A percentile compares a stretch with the other conserved stretches of the same genome.
Evolutionary conservation across 2,888 invertebrate genomes (phyloP).

Genomic region (Patella pellucida): DNA sequence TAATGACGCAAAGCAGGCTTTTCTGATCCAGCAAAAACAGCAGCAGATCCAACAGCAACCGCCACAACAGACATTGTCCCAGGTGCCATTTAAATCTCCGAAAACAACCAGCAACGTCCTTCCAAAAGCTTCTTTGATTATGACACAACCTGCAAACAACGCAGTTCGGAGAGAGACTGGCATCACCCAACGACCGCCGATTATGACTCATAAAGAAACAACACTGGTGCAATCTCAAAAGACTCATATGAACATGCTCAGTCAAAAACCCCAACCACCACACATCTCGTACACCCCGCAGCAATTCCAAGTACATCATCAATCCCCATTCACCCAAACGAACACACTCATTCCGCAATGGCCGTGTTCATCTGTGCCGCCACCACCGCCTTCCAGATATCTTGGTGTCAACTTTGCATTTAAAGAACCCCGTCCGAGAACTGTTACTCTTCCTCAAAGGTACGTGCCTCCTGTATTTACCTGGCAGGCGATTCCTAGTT

Average conservation of each 20-base stretch:
- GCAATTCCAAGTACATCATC: not conserved
- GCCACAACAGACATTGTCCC: not conserved
- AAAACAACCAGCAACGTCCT: too few species aligned
- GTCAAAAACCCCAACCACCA: not conserved
- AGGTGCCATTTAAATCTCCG: too few species aligned
- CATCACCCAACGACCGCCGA: too few species aligned
- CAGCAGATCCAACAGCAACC: not conserved
- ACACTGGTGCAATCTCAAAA: not conserved
- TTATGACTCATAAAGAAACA: too few species aligned
- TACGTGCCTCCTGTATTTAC: not conserved
- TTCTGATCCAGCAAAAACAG: not conserved
- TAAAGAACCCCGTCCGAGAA: not conserved
- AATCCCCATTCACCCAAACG: not conserved
- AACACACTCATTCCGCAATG: conserved; percentile 1
- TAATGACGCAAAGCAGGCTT: not conserved
- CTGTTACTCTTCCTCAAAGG: not conserved
- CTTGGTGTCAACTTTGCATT: not conserved
- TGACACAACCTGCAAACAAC: too few species aligned
- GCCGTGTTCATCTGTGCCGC: not conserved
- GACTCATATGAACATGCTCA: not conserved
- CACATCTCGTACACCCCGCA: not conserved
- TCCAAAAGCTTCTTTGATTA: too few species aligned
- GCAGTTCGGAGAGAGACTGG: too few species aligned
- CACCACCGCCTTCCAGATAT: not conserved
- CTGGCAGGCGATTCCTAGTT: not conserved